Evolutionary conservation across 2,113 vertebrate genomes (phyloP).

Genomic region (Thalassoma bifasciatum): DNA sequence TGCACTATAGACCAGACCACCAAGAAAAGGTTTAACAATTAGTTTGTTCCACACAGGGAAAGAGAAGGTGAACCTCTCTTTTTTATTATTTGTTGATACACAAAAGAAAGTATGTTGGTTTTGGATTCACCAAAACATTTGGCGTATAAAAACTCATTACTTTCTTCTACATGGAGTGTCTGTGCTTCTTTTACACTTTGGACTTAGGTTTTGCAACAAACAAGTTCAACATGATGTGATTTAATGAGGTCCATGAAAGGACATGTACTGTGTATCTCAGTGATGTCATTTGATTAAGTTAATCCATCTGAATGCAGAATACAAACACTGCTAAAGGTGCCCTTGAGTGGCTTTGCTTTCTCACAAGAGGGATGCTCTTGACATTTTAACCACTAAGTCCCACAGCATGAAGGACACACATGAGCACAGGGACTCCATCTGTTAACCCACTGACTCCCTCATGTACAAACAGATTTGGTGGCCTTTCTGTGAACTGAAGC

Average conservation of each 20-base stretch:
- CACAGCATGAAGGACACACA: constrained; percentile 54
- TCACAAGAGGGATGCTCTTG: constrained; percentile 58
- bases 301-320: constrained; percentile 34
- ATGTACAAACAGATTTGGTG: constrained; percentile 1
- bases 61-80: not conserved
- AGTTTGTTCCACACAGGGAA: too few relatives aligned
- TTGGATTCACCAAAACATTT: too few relatives aligned
- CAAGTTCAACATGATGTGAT: not conserved
- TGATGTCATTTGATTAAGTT: constrained; percentile 40
- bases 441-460: not conserved
- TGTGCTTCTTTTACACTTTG: not conserved
- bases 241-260: not conserved
- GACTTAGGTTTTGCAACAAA: not conserved
- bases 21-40: not conserved
- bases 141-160: too few relatives aligned
- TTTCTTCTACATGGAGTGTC: too few relatives aligned
- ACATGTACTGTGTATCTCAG: constrained; percentile 3
- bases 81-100: not conserved
- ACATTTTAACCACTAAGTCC: constrained; percentile 66
- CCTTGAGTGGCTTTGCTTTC: constrained; percentile 54
- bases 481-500: not conserved
- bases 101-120: too few relatives aligned
- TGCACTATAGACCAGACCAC: constrained; percentile 1
- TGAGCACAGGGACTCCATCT: constrained; percentile 16
- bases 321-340: constrained; percentile 63